These are phyloP conservation scores for Pomacea maculata DNA, from an alignment of 1,140 invertebrate species.

Conservation along the genomic window DNA sequence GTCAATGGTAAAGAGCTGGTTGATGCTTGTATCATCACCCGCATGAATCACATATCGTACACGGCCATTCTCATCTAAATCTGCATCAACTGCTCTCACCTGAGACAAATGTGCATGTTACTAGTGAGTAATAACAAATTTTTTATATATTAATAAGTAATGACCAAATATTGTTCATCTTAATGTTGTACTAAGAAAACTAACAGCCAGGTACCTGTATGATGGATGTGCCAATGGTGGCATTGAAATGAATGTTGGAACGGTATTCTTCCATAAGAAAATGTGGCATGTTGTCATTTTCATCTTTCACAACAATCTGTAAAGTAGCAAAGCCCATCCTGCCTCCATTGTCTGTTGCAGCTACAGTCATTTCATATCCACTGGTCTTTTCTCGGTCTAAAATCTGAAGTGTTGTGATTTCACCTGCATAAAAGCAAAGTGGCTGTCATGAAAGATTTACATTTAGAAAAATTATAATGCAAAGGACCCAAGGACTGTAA, in stretches of 20 bases:
- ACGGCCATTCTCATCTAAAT: conserved; percentile 80
- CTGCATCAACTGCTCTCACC: conserved; percentile 80
- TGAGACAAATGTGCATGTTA: conserved; percentile 64
- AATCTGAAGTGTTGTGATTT: conserved; percentile 78
- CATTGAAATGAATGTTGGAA: conserved; percentile 42
- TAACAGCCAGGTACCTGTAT: conserved; percentile 40
- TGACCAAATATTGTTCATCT: too few species aligned
- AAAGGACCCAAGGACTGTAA: too few species aligned
- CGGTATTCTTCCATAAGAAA: conserved; percentile 70
- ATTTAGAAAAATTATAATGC: too few species aligned
- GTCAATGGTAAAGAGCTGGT: conserved; percentile 45
- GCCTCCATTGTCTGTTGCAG: conserved; percentile 87
- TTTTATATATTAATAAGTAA: background rate
- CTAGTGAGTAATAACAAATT: background rate
- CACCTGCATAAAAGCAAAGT: conserved; percentile 69
- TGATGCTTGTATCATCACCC: conserved; percentile 49
- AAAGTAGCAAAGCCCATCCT: conserved; percentile 82
- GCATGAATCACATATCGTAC: conserved; percentile 76
- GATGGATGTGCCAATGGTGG: conserved; percentile 45
- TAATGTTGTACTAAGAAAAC: too few species aligned
- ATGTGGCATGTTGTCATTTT: conserved; percentile 86
- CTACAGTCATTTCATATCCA: conserved; percentile 81
- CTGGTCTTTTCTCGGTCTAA: conserved; percentile 82
- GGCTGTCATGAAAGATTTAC: background rate
- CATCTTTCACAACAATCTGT: conserved; percentile 80